Percentiles rank a stretch among this genome's conserved stretches.
Conservation (phyloP, 2,888 invertebrate species). For the Sarcophaga caerulescens region DNA sequence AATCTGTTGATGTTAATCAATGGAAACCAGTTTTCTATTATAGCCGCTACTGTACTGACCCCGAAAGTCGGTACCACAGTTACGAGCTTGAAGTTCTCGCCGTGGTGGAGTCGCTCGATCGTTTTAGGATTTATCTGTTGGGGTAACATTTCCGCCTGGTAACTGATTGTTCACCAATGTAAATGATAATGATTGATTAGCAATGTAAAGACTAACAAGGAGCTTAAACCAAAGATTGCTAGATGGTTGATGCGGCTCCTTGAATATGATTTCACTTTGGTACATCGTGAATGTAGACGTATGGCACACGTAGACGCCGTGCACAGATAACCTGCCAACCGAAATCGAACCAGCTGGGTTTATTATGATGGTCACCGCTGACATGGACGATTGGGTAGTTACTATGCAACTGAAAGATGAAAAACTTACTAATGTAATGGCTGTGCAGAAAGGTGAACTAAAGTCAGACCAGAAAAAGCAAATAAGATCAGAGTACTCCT, state of each 20-base stretch:
- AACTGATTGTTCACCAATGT: constrained; percentile 21
- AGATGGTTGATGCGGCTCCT: not conserved
- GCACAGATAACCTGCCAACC: too few relatives aligned
- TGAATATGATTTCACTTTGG: too few relatives aligned
- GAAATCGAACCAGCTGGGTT: too few relatives aligned
- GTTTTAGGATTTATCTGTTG: not conserved
- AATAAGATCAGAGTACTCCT: not conserved
- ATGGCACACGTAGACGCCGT: too few relatives aligned
- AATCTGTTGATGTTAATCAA: not conserved
- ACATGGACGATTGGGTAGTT: not conserved
- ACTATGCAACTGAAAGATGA: not conserved
- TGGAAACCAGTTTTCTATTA: constrained; percentile 28
- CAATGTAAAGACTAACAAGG: not conserved
- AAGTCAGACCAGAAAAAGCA: not conserved
- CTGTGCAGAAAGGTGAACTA: not conserved
- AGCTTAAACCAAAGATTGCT: not conserved
- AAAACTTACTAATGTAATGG: too few relatives aligned
- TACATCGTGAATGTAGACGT: too few relatives aligned
- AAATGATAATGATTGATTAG: too few relatives aligned
- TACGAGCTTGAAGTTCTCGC: too few relatives aligned
- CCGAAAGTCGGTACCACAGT: not conserved
- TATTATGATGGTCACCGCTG: too few relatives aligned
- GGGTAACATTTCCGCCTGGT: constrained; percentile 7
- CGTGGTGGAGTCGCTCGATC: too few relatives aligned
- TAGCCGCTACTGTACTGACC: not conserved